Conservation (phyloP, 2,113 vertebrate species). For the Pituophis catenifer region DNA sequence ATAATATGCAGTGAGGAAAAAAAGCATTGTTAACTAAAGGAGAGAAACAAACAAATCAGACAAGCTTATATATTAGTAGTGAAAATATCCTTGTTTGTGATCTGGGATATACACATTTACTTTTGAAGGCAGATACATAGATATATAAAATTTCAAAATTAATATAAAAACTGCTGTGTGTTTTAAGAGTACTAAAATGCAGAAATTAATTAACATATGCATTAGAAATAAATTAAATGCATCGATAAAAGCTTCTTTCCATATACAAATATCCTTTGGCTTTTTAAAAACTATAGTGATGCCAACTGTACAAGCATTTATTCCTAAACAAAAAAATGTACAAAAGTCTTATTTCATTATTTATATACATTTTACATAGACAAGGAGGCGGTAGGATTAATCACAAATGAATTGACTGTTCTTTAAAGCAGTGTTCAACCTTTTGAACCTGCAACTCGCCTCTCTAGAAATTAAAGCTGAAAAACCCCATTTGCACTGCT, state of each 20-base stretch:
- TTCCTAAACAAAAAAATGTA: constrained; percentile 63
- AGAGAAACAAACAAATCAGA: constrained; percentile 46
- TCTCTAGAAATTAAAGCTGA: background rate
- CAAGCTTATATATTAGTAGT: constrained; percentile 50
- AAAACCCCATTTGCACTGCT: background rate
- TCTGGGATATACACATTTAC: background rate
- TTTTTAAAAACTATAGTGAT: constrained; percentile 41
- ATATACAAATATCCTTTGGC: constrained; percentile 85
- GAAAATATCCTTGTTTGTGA: constrained; percentile 41
- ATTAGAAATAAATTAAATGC: constrained; percentile 85
- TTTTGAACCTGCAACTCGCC: background rate
- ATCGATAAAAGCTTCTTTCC: constrained; percentile 78
- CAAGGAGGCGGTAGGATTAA: background rate
- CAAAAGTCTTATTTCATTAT: constrained; percentile 52
- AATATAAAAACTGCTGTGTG: constrained; percentile 23
- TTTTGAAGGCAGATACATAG: constrained; percentile 4
- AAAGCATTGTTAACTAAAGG: constrained; percentile 29
- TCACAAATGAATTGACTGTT: background rate
- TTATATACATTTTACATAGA: constrained; percentile 22
- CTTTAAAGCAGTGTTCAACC: background rate
- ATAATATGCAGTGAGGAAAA: constrained; percentile 56
- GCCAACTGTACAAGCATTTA: constrained; percentile 80
- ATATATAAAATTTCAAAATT: constrained; percentile 6
- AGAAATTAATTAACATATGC: constrained; percentile 50
- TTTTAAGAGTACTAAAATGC: constrained; percentile 26